Base-by-base conservation (phyloP, 2,888 invertebrate species). In the Acronicta psi region DNA sequence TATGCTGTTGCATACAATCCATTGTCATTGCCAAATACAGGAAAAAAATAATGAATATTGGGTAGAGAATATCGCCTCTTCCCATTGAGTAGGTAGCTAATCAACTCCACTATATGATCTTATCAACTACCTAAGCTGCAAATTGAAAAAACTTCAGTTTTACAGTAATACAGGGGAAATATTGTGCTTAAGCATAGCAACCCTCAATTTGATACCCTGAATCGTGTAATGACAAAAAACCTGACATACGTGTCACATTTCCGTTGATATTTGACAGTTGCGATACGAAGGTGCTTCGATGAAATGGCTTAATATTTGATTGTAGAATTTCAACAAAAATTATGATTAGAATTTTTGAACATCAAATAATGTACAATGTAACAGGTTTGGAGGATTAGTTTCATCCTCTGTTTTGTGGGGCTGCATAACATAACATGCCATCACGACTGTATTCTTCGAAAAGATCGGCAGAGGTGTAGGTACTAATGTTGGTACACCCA, bases 171-270 rank as follows among this genome's bases (percentile, higher is more conserved):
- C 10, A 6, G 6, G 17, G 16, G 10, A 36, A 45, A 43, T 9
- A 10, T 34, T 2, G 18, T 4, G 9, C 4, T 13, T 5, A 11
- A 44, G 20, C 44, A n/a, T 47, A 45, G 61, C 52, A 68, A 66
- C 65, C 53, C 63, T 14, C 41, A 46, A 51, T 61, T 13, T 45
- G 25, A 60, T 57, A 52, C 51, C 42, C 53, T 44, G 49, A 55
- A 68, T 73, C 69, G 69, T 75, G 65, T 69, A 71, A 58, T 75
- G 54, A 73, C 62, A 82, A 80, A 77, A 84, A 86, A 88, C 82
- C 74, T 90, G 91, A 89, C 89, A 90, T 80, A 80, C 89, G 89
- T 91, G 92, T 93, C 93, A 84, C 85, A 90, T 93, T 92, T 90
- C 88, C 84, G 87, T 90, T 86, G 77, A 83, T 82, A 83, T 88